These are phyloP conservation scores for Chymomyza caudatula DNA, from an alignment of 2,888 invertebrate genomes.

Conservation along the genomic window DNA sequence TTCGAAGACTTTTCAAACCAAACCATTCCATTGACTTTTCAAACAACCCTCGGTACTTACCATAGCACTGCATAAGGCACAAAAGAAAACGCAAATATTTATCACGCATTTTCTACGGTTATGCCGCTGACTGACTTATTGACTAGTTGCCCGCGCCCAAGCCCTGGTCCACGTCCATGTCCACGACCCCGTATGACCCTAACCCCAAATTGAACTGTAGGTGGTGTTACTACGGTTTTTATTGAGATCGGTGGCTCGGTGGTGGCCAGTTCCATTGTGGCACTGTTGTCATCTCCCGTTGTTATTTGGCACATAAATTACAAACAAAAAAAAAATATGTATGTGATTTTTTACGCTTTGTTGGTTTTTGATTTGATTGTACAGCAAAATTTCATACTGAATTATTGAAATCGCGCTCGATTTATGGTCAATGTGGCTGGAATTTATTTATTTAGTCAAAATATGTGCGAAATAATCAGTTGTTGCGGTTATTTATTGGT, in stretches of 20 bases:
- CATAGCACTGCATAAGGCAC: constrained; percentile 37
- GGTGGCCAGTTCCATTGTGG: constrained; percentile 33
- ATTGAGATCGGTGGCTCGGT: constrained; percentile 36
- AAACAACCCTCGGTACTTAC: constrained; percentile 28
- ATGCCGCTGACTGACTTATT: constrained; percentile 52
- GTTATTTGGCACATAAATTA: constrained; percentile 75
- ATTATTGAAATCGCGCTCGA: constrained; percentile 68
- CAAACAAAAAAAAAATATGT: constrained; percentile 32
- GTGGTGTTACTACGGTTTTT: too few relatives aligned
- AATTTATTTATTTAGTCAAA: constrained; percentile 46
- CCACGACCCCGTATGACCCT: constrained; percentile 20
- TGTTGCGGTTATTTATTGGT: constrained; percentile 45
- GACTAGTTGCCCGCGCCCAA: constrained; percentile 44
- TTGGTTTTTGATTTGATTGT: constrained; percentile 63
- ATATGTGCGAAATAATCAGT: constrained; percentile 70
- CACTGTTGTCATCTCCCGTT: constrained; percentile 76
- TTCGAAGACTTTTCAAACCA: too few relatives aligned
- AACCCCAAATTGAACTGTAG: constrained; percentile 70
- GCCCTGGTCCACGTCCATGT: neutral
- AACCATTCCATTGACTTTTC: too few relatives aligned
- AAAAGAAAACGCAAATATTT: constrained; percentile 66
- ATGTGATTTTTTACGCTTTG: constrained; percentile 17
- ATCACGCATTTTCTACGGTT: constrained; percentile 45
- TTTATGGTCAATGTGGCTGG: constrained; percentile 51
- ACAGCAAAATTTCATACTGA: constrained; percentile 69